A percentile compares a stretch with the other conserved stretches of the same genome.
phyloP scores from a whole-genome alignment of 2,888 invertebrate species.

The Malthinus flaveolus region DNA sequence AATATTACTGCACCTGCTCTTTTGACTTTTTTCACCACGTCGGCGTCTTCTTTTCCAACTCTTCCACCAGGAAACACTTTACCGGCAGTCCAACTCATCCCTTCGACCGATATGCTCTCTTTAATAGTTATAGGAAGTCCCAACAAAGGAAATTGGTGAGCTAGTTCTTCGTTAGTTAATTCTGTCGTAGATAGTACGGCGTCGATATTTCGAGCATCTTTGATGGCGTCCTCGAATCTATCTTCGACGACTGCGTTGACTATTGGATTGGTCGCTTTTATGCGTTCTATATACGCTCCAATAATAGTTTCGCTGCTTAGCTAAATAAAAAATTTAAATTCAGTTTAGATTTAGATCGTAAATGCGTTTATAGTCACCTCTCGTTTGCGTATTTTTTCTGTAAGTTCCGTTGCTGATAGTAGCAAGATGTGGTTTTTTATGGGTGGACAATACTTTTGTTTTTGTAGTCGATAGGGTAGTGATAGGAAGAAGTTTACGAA shows the following conservation, averaged over 20 bases:
- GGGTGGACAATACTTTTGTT: conserved; percentile 9
- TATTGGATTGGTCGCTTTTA: conserved; percentile 75
- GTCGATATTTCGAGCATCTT: conserved; percentile 76
- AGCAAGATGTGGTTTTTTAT: conserved; percentile 15
- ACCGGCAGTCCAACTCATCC: conserved; percentile 73
- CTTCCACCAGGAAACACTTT: conserved; percentile 55
- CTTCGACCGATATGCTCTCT: conserved; percentile 79
- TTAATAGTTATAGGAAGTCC: conserved; percentile 88
- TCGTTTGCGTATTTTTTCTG: conserved; percentile 71
- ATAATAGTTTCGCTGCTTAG: conserved; percentile 72
- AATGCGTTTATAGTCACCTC: conserved; percentile 57
- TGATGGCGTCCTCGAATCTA: conserved; percentile 72
- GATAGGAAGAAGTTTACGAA: not conserved
- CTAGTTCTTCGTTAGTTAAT: conserved; percentile 11
- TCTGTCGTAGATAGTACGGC: conserved; percentile 48
- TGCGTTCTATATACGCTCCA: conserved; percentile 72
- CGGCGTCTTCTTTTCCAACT: conserved; percentile 69
- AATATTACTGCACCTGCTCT: conserved; percentile 80
- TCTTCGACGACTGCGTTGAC: conserved; percentile 82
- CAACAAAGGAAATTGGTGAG: conserved; percentile 65
- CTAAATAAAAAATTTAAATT: conserved; percentile 57
- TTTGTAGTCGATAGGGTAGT: conserved; percentile 6
- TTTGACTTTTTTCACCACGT: conserved; percentile 63
- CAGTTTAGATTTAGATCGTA: not conserved
- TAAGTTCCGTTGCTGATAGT: conserved; percentile 48